Evolutionary conservation across 2,113 vertebrate genomes (phyloP).

Genomic region (Procavia capensis): DNA sequence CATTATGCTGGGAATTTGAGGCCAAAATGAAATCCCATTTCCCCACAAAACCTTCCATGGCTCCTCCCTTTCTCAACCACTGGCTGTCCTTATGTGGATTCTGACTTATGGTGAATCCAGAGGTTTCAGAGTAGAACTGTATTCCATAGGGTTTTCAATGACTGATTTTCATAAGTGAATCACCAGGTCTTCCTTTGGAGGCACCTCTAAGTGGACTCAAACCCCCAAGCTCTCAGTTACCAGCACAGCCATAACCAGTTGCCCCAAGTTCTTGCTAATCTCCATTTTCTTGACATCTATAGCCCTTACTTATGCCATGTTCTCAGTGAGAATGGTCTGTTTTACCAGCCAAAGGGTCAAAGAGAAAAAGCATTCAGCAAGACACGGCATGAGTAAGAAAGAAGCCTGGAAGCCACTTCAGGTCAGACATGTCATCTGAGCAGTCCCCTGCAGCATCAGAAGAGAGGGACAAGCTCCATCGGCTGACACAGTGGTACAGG

Average conservation of each 20-base stretch:
- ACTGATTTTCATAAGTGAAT: not conserved
- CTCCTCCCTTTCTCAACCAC: not conserved
- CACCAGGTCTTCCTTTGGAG: not conserved
- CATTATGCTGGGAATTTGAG: conserved; percentile 6
- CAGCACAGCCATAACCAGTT: not conserved
- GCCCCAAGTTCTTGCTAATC: too few species aligned
- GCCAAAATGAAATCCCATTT: not conserved
- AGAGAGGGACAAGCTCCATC: too few species aligned
- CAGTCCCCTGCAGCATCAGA: too few species aligned
- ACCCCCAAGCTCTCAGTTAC: not conserved
- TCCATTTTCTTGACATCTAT: too few species aligned
- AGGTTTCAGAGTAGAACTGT: not conserved
- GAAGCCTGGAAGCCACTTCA: too few species aligned
- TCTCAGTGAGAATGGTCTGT: too few species aligned
- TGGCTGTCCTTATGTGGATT: not conserved
- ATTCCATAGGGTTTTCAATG: not conserved
- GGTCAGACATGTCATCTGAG: too few species aligned
- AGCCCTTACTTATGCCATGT: too few species aligned
- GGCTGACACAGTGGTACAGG: too few species aligned
- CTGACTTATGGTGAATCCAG: not conserved
- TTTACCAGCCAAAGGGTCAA: too few species aligned
- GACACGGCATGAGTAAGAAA: too few species aligned
- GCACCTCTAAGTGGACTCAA: not conserved
- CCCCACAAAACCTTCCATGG: not conserved
- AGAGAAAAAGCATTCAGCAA: too few species aligned